Conservation (phyloP, 2,888 invertebrate species). For the Agonopterix subpropinquella region DNA sequence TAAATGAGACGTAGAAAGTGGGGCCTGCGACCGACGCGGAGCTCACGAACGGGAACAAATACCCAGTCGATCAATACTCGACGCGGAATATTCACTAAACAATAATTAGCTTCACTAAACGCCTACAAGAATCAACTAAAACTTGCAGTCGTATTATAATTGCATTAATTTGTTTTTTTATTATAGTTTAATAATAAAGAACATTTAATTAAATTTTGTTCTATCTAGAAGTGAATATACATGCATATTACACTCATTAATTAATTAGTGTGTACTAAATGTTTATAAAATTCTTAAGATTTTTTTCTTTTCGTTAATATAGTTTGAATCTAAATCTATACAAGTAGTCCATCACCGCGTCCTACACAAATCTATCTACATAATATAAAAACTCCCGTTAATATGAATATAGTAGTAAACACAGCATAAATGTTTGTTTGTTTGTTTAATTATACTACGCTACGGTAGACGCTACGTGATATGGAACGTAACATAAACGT, state of each 20-base stretch:
- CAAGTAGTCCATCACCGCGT: constrained; percentile 60
- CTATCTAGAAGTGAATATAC: constrained; percentile 61
- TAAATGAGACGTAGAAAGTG: not conserved
- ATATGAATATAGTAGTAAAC: constrained; percentile 48
- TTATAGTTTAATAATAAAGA: constrained; percentile 17
- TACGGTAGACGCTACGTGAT: constrained; percentile 50
- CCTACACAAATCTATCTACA: constrained; percentile 50
- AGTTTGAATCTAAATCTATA: constrained; percentile 50
- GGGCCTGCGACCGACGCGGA: not conserved
- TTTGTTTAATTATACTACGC: constrained; percentile 23
- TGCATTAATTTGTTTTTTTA: constrained; percentile 21
- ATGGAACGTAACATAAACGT: constrained; percentile 51
- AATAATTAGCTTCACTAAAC: constrained; percentile 22
- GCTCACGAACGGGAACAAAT: not conserved
- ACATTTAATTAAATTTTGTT: constrained; percentile 41
- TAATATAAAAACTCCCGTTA: constrained; percentile 41
- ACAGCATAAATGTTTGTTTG: constrained; percentile 47
- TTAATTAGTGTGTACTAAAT: constrained; percentile 55
- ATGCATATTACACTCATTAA: constrained; percentile 48
- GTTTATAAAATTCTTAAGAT: constrained; percentile 56
- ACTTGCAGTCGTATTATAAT: constrained; percentile 41
- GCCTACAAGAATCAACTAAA: constrained; percentile 31
- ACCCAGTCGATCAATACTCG: constrained; percentile 7
- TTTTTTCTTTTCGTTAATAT: constrained; percentile 43
- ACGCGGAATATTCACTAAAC: constrained; percentile 14